Evolutionary conservation across 2,888 invertebrate genomes (phyloP).

Genomic region (Dasysyrphus albostriatus): DNA sequence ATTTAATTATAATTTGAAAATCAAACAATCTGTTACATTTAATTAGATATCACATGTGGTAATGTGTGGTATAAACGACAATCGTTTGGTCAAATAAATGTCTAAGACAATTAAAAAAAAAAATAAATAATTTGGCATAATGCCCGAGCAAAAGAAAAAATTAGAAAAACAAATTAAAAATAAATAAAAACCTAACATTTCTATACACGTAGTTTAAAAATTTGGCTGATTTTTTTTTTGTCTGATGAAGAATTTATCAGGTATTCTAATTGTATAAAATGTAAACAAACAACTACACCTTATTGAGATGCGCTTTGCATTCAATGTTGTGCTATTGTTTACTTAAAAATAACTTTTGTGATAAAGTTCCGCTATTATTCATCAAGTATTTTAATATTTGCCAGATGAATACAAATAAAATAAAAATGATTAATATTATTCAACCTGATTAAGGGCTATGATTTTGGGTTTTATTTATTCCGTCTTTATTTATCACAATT

Average conservation of each 20-base stretch:
- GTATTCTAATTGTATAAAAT: neutral
- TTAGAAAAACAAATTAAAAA: conserved; percentile 11
- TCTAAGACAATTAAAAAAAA: conserved; percentile 73
- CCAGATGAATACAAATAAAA: neutral
- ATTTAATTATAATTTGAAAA: conserved; percentile 7
- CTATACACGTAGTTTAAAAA: neutral
- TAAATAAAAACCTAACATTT: neutral
- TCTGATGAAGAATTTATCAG: conserved; percentile 3
- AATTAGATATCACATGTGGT: conserved; percentile 37
- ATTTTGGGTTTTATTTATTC: too few species aligned
- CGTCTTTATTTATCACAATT: too few species aligned
- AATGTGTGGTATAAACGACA: conserved; percentile 5
- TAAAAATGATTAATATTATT: neutral
- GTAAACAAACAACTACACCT: neutral
- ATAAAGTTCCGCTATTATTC: neutral
- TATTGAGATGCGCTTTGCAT: conserved; percentile 12
- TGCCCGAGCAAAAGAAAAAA: conserved; percentile 18
- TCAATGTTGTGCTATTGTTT: conserved; percentile 6
- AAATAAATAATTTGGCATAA: conserved; percentile 67
- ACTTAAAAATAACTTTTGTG: neutral
- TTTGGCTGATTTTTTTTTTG: neutral
- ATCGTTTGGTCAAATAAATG: conserved; percentile 45
- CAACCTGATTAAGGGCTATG: too few species aligned
- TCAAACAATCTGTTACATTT: conserved; percentile 34
- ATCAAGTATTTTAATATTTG: neutral